These are phyloP conservation scores for Dicycla oo DNA, from an alignment of 2,888 invertebrate genomes.

Conservation along the genomic window DNA sequence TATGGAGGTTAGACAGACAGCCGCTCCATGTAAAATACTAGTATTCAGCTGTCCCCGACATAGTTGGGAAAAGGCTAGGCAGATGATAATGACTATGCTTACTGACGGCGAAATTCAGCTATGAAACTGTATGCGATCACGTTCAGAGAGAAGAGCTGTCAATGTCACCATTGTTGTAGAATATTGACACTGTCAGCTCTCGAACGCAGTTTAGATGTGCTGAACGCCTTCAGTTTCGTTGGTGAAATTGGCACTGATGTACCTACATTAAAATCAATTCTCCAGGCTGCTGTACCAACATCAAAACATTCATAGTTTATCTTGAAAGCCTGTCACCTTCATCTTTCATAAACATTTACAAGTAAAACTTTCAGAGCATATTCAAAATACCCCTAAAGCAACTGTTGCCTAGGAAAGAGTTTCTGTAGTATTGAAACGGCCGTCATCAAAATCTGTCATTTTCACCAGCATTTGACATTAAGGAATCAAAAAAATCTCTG, in stretches of 20 bases:
- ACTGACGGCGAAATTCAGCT: no score
- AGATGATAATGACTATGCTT: neutral
- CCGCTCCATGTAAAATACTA: no score
- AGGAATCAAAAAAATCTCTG: neutral
- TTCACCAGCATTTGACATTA: neutral
- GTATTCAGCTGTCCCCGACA: no score
- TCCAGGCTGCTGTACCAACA: no score
- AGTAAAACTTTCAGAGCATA: neutral
- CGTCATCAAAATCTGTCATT: neutral
- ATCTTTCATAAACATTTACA: neutral
- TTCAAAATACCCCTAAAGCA: neutral
- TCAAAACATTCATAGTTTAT: neutral
- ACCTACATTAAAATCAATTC: neutral
- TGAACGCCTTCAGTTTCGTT: no score
- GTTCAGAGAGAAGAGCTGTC: no score
- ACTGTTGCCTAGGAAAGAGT: neutral
- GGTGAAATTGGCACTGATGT: neutral
- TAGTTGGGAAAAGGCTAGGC: no score
- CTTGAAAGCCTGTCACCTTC: neutral
- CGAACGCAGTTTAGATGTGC: no score
- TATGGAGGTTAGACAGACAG: no score
- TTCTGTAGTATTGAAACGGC: neutral
- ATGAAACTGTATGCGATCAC: no score
- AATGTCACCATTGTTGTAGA: no score
- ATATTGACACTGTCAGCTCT: no score